These are phyloP conservation scores for Cydia pomonella DNA, from an alignment of 1,140 invertebrate species.

Conservation along the genomic window DNA sequence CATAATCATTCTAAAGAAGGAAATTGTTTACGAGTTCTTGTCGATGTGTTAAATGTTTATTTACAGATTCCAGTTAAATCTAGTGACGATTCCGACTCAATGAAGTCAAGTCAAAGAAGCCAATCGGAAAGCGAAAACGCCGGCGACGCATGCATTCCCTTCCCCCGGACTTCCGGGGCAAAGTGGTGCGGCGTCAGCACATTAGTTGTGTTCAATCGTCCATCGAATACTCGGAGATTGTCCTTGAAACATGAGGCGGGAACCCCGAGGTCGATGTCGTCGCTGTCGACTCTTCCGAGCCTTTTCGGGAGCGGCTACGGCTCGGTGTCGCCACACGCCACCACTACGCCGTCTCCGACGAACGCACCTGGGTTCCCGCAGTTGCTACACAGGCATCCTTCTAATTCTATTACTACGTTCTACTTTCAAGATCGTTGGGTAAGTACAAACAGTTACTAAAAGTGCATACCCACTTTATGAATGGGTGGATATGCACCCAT, in stretches of 20 bases:
- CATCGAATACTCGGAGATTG: slow-evolving; percentile 86
- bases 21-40: no score
- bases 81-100: slow-evolving; percentile 71
- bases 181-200: slow-evolving; percentile 94
- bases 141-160: slow-evolving; percentile 93
- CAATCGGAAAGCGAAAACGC: slow-evolving; percentile 73
- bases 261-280: slow-evolving; percentile 84
- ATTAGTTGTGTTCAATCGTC: slow-evolving; percentile 92
- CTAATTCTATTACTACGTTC: slow-evolving; percentile 84
- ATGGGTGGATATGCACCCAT: no score
- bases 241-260: slow-evolving; percentile 84
- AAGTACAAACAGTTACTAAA: no score
- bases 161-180: slow-evolving; percentile 95
- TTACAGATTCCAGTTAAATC: slow-evolving; percentile 76
- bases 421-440: slow-evolving; percentile 90
- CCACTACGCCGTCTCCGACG: slow-evolving; percentile 77
- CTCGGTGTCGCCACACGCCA: slow-evolving; percentile 79
- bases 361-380: slow-evolving; percentile 72
- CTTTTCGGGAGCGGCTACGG: slow-evolving; percentile 64
- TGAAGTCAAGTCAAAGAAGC: slow-evolving; percentile 74
- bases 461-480: no score
- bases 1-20: no score
- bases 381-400: slow-evolving; percentile 69
- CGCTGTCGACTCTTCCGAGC: slow-evolving; percentile 67
- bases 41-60: slow-evolving; percentile 22